phyloP scores from a whole-genome alignment of 2,797 vertebrate genomes.

The Gallinago nigripennis region DNA sequence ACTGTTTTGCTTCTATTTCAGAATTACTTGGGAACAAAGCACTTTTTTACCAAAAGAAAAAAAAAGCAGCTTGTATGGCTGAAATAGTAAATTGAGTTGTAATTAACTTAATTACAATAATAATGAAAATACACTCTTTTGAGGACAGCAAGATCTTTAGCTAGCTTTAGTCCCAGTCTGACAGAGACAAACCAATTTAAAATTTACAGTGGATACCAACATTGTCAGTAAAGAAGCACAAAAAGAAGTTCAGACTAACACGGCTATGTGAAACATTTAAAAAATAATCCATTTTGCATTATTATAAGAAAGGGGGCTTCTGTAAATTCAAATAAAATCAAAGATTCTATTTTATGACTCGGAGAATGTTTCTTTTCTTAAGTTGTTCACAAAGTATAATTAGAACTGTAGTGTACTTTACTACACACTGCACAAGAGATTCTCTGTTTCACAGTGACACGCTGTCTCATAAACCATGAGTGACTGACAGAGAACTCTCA shows the following conservation, averaged over 20 bases:
- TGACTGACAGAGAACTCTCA: background rate
- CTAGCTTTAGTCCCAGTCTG: constrained; percentile 12
- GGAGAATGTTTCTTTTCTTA: constrained; percentile 72
- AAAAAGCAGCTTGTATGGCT: background rate
- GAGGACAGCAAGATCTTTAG: constrained; percentile 35
- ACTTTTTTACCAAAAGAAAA: background rate
- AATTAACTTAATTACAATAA: constrained; percentile 42
- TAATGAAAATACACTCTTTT: constrained; percentile 35
- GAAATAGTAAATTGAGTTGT: constrained; percentile 41
- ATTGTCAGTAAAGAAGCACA: constrained; percentile 12
- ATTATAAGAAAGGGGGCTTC: constrained; percentile 40
- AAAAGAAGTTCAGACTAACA: constrained; percentile 12
- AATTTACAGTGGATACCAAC: constrained; percentile 29
- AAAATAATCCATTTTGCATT: background rate
- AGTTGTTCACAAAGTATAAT: constrained; percentile 38
- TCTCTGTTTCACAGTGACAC: constrained; percentile 6
- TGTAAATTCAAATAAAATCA: constrained; percentile 62
- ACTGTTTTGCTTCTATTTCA: constrained; percentile 18
- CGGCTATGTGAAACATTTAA: background rate
- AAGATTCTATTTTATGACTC: constrained; percentile 53
- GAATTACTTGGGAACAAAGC: constrained; percentile 7
- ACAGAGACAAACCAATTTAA: constrained; percentile 53
- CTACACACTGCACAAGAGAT: background rate
- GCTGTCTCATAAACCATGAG: background rate
- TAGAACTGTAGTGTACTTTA: constrained; percentile 28